Conservation (phyloP, 2,888 invertebrate genomes). For the Drosophila hamatofila region DNA sequence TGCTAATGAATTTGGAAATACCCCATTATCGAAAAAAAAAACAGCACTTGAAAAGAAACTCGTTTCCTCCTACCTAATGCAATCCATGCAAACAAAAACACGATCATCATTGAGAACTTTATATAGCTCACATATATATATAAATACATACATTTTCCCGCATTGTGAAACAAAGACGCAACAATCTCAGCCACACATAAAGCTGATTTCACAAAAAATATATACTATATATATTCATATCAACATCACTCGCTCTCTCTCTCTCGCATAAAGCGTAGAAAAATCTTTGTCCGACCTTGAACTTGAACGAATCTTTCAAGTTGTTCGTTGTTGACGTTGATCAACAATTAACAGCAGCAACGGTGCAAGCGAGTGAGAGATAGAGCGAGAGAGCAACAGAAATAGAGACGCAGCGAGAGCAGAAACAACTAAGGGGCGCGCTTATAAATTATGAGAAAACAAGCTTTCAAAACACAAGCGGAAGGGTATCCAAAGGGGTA, state of each 20-base stretch:
- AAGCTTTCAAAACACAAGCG: slow-evolving; percentile 15
- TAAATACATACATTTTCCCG: slow-evolving; percentile 19
- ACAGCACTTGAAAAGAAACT: slow-evolving; percentile 25
- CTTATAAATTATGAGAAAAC: slow-evolving; percentile 45
- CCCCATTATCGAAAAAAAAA: slow-evolving; percentile 18
- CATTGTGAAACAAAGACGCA: slow-evolving; percentile 32
- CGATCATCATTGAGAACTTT: background rate
- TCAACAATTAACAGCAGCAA: slow-evolving; percentile 54
- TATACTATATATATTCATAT: background rate
- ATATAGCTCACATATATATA: background rate
- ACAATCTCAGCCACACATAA: slow-evolving; percentile 15
- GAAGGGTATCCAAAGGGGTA: background rate
- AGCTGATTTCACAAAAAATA: slow-evolving; percentile 28
- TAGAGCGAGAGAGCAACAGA: slow-evolving; percentile 9
- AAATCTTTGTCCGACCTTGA: slow-evolving; percentile 72
- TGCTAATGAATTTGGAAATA: slow-evolving; percentile 51
- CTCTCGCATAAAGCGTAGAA: slow-evolving; percentile 32
- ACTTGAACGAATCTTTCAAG: slow-evolving; percentile 66
- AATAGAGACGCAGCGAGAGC: background rate
- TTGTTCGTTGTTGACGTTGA: slow-evolving; percentile 34
- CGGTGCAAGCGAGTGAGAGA: slow-evolving; percentile 17
- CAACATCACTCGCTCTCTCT: background rate
- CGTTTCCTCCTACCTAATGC: slow-evolving; percentile 36
- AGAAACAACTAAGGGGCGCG: background rate
- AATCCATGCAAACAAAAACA: slow-evolving; percentile 20